Conservation (phyloP, 2,797 vertebrate genomes). For the Pelobates cultripes region DNA sequence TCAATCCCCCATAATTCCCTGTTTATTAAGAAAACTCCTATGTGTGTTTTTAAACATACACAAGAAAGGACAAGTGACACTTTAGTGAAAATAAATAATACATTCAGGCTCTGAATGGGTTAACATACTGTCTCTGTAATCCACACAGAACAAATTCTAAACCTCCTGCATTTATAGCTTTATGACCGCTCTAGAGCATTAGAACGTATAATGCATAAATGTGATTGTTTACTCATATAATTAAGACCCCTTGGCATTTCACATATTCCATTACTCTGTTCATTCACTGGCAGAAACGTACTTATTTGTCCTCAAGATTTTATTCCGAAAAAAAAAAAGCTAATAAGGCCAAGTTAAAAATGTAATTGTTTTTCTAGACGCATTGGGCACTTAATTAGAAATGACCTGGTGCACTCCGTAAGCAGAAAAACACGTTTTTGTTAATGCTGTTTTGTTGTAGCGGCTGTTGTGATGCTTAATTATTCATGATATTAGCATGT, state of each 20-base stretch:
- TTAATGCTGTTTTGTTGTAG: slow-evolving; percentile 63
- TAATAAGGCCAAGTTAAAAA: slow-evolving; percentile 58
- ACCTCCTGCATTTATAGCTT: not conserved
- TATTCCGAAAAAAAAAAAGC: slow-evolving; percentile 42
- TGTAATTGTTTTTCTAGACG: slow-evolving; percentile 52
- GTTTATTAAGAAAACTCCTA: too few relatives aligned
- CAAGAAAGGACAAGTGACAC: too few relatives aligned
- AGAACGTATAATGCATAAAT: slow-evolving; percentile 1
- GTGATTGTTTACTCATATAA: slow-evolving; percentile 55
- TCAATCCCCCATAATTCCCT: too few relatives aligned
- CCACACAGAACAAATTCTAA: not conserved
- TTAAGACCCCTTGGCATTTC: slow-evolving; percentile 38
- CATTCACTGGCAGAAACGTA: slow-evolving; percentile 54
- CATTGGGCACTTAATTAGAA: slow-evolving; percentile 60
- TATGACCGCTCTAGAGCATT: not conserved
- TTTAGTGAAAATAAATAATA: slow-evolving; percentile 1
- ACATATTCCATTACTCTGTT: slow-evolving; percentile 49
- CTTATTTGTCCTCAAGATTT: slow-evolving; percentile 56
- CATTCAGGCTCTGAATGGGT: not conserved
- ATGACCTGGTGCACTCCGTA: slow-evolving; percentile 52
- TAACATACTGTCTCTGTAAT: not conserved
- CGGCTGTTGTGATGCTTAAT: slow-evolving; percentile 59
- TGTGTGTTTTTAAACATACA: too few relatives aligned
- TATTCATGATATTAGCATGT: slow-evolving; percentile 65
- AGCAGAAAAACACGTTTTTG: slow-evolving; percentile 53